A percentile compares a stretch with the other conserved stretches of the same genome.
Evolutionary conservation across 2,113 vertebrate genomes (phyloP).

Genomic region (Donacobius atricapilla): DNA sequence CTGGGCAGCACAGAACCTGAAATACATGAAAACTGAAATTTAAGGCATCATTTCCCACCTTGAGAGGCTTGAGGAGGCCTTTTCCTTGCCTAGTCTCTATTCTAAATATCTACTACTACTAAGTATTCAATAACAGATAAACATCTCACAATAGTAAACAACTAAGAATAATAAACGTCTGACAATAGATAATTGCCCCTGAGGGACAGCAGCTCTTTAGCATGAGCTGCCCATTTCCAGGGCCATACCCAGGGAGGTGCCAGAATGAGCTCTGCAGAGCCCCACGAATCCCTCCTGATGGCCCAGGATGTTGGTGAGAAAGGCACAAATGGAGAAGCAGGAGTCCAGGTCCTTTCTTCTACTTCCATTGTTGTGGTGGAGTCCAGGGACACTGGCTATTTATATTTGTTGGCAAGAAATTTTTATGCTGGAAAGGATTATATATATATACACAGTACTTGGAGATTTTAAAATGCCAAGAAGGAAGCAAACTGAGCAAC

Average conservation of each 20-base stretch:
- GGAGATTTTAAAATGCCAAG: not conserved
- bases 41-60: no score
- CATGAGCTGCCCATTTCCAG: not conserved
- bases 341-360: not conserved
- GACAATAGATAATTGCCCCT: no score
- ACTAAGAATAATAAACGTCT: no score
- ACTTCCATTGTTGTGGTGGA: not conserved
- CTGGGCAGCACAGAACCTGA: no score
- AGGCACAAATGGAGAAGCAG: not conserved
- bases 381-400: not conserved
- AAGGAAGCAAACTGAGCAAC: not conserved
- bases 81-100: no score
- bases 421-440: not conserved
- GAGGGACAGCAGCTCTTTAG: no score
- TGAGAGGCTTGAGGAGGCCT: no score
- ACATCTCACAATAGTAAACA: no score
- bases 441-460: no score
- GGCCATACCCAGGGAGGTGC: not conserved
- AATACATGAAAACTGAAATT: no score
- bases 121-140: no score
- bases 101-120: no score
- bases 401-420: not conserved
- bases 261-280: not conserved
- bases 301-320: not conserved
- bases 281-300: not conserved